Base-by-base conservation (phyloP, 2,797 vertebrate genomes). In the Muraenolepis orangiensis region DNA sequence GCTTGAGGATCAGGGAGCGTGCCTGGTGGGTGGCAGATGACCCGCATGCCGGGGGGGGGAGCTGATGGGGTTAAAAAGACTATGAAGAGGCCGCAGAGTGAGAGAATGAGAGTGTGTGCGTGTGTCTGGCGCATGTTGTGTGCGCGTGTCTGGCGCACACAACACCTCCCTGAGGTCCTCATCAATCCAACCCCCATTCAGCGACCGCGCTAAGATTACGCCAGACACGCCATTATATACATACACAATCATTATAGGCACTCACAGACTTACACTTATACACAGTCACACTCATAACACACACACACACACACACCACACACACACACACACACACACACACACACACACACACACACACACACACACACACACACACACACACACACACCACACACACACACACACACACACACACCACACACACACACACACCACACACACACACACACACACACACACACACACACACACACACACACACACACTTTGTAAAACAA, bases 181-280 rank as follows among this genome's bases (percentile, higher is more conserved):
- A 92, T 91, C 90, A 91, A 88, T 89, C 85, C 71, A 82, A 81
- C 81, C 75, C 75, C 79, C 81, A 87, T 90, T 89, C 88, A 89
- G 77, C 89, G 81, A 23, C 80, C 18, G 71, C 18, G 71, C 30
- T 30, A 73, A 71, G 51, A 20, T n/a, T n/a, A 57, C 51, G 18
- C 51, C 18, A 57, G 51, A 57, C n/a, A 23, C 51, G 51, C 51
- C 51, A 57, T 57, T 57, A 57, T 57, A 11, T 69, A 80, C 79
- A 76, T 83, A 81, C 74, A 73, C 12, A 71, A 57, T 70, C 78
- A 75, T 42, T 4, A 20, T 66, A 29, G n/a, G 20, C 64, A 29
- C 64, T 26, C 64, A 68, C n/a, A 30, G 12, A 30, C 51, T 67
- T 3, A 73, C 31, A 34, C 79, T 40, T 69, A 74, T 64, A 74